Evolutionary conservation across 2,888 invertebrate species (phyloP).

Genomic region (Shargacucullia verbasci): DNA sequence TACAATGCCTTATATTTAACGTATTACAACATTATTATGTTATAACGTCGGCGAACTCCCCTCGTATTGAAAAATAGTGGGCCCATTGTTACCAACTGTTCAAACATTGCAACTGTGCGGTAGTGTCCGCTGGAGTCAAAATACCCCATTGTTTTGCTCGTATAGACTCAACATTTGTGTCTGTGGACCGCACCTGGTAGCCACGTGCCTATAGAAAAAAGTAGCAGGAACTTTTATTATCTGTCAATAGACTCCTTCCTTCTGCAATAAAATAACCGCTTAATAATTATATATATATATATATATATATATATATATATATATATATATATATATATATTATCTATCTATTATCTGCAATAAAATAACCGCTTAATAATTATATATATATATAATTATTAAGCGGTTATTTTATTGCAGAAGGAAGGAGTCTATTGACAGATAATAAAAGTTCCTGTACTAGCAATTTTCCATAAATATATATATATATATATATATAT

Average conservation of each 20-base stretch:
- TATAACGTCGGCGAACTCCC: constrained; percentile 47
- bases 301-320: no score
- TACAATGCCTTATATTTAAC: constrained; percentile 28
- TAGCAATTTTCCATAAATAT: no score
- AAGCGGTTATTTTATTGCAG: no score
- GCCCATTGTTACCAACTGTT: constrained; percentile 79
- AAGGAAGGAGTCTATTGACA: constrained; percentile 23
- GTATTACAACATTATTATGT: constrained; percentile 50
- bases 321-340: no score
- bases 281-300: neutral
- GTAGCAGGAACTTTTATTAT: constrained; percentile 32
- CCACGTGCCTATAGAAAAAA: constrained; percentile 66
- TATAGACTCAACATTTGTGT: constrained; percentile 76
- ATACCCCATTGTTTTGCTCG: constrained; percentile 77
- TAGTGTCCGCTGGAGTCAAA: constrained; percentile 76
- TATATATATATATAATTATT: no score
- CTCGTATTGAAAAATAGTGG: constrained; percentile 60
- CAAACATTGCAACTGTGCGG: constrained; percentile 69
- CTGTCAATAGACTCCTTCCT: constrained; percentile 24
- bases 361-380: no score
- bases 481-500: no score
- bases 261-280: no score
- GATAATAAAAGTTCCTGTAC: constrained; percentile 33
- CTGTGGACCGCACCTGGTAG: constrained; percentile 72
- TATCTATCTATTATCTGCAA: no score